Base-by-base conservation (phyloP, 1,140 invertebrate species). In the Capitella teleta region DNA sequence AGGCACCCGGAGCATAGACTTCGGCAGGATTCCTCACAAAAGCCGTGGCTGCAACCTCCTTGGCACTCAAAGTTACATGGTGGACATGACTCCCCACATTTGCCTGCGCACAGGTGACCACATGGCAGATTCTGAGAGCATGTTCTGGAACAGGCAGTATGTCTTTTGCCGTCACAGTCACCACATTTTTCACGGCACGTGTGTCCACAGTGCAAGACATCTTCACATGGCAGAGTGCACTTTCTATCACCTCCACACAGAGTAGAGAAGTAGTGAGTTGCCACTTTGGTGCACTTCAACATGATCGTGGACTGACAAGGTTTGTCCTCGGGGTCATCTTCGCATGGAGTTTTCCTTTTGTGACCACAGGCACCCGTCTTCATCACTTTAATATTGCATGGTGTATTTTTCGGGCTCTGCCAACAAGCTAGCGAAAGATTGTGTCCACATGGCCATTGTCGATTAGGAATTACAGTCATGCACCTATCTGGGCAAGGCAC, bases 81-180 rank as follows among this genome's bases (percentile, higher is more conserved):
- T 26, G 77, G 77, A 53, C 81, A 83, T 12, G 47, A 30, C 10
- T 46, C 21, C 1, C 57, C 50, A 46, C 60, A 61, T 2, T 37
- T 40, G 1, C 47, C 40, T 24, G 54, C 44, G 32, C 58, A 61
- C n/a, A 49, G 47, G 36, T 61, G 60, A 1, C 57, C 52, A 45
- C 57, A 58, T 19, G 56, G 45, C 12, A 58, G 45, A 21, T 44
- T 52, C 28, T 52, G 32, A 14, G 53, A 51, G 24, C 57, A 61
- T 34, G 40, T 42, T 38, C 52, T 26, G 1, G n/a, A 8, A 50
- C 61, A 63, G 10, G 44, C 36, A 12, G 37, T 2, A 64, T 83
- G 81, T 45, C 82, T 62, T 5, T 79, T 68, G 21, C 77, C 77
- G 57, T 78, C 77, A 5, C 52, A 59, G 58, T 80, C 34, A 5